Base-by-base conservation (phyloP, 2,888 invertebrate species). In the Noctua pronuba region DNA sequence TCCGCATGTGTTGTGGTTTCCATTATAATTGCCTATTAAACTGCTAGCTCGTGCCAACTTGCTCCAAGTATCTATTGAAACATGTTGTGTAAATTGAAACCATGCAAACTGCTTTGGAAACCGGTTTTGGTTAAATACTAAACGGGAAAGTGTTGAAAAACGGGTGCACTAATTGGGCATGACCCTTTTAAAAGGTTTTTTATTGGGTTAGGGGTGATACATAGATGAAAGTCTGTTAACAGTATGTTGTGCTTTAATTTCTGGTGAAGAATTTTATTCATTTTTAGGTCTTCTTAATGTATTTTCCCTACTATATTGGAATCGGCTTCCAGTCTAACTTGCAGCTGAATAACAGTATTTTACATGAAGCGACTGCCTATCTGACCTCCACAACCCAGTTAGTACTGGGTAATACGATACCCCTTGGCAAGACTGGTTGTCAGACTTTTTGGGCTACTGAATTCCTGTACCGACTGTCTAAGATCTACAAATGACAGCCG, bases 1-100 rank as follows among this genome's bases (percentile, higher is more conserved):
- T 78, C 52, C 73, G 58, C 35, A 55, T 75, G n/a, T 52, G 31
- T 44, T 86, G 84, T 24, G 80, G 86, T 55, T 46, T 66, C 46
- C 62, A 76, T 75, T 78, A 79, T 87, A 87, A 87, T 88, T 85
- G 89, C 35, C 89, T 82, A 87, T 88, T 88, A 88, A 77, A 74
- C 62, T 71, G 62, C 66, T 65, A 60, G 80, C 64, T 18, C 55
- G 58, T 73, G 86, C 88, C 88, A 87, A 82, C 76, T 70, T 72
- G 75, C 65, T 44, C 65, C 18, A 38, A 11, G 16, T 60, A 77
- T 35, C 31, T 80, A 76, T 79, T 75, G 75, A 77, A 79, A 75
- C 66, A 62, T 80, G 62, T 73, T 52, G 49, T 41, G 35, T 28
- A 80, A 80, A 88, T 88, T 87, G 75, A 88, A 87, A 75, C 66